phyloP scores from a whole-genome alignment of 2,113 vertebrate species.

The pig (Sus scrofa) region T2T-Sscrofa CM000830.6:95808501-95809000 shows the following conservation, averaged over 20 bases:
- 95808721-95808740: too few relatives aligned
- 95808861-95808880: neutral
- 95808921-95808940: slow-evolving; percentile 37
- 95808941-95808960: slow-evolving; percentile 47
- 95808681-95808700: too few relatives aligned
- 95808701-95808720: too few relatives aligned
- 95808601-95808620: too few relatives aligned
- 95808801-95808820: slow-evolving; percentile 35
- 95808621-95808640: too few relatives aligned
- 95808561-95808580: neutral
- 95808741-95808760: too few relatives aligned
- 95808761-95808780: too few relatives aligned
- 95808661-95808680: too few relatives aligned
- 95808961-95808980: neutral
- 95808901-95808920: slow-evolving; percentile 40
- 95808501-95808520: neutral
- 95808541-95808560: neutral
- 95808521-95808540: neutral
- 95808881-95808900: neutral
- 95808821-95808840: neutral
- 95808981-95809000: slow-evolving; percentile 16
- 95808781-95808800: neutral
- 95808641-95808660: too few relatives aligned
- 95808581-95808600: neutral
- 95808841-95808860: slow-evolving; percentile 16